Evolutionary conservation across 2,888 invertebrate genomes (phyloP), one percentile per base, ranked within the genome.

Genomic region (Pterostichus niger): DNA sequence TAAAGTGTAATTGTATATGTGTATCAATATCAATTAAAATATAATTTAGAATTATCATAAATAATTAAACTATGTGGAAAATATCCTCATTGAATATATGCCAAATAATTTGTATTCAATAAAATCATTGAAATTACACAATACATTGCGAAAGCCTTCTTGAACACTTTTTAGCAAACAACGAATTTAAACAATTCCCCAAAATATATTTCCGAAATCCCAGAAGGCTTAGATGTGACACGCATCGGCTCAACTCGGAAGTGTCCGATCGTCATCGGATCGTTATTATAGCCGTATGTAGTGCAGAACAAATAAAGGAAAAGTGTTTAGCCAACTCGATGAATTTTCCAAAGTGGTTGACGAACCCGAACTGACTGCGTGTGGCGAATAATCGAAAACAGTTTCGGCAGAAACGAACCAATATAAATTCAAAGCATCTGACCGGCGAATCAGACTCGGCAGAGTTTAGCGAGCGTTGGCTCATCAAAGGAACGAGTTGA

Each of bases 341-440:
- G 71, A 35, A 68, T 59, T 78, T 46, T 24, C 49, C 44, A 24
- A 78, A 52, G 52, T 68, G 52, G 46, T 71, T 71, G 71, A 71
- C 71, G 71, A 49, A 71, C 44, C 71, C 13, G 75, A 13, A 24
- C 33, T 31, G n/a, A 13, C 49, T 52, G 75, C 52, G 75, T 81
- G 71, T 71, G 35, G 54, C 68, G 68, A 81, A 81, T 80, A 80
- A 80, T 80, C 80, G 80, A 64, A 80, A 80, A 64, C 64, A 64
- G 68, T 49, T 54, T 80, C 35, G 13, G 15, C 35, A 52, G 61
- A 80, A 81, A 81, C 68, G 81, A 71, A 73, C 81, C 81, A 81
- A 81, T 81, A 81, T 81, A 81, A 81, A 81, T 81, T 81, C 81
- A 81, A 81, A 81, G 71, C 52, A 15, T 78, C 44, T 71, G 73